phyloP scores from a whole-genome alignment of 2,113 vertebrate genomes.

The Porphyrio hochstetteri region DNA sequence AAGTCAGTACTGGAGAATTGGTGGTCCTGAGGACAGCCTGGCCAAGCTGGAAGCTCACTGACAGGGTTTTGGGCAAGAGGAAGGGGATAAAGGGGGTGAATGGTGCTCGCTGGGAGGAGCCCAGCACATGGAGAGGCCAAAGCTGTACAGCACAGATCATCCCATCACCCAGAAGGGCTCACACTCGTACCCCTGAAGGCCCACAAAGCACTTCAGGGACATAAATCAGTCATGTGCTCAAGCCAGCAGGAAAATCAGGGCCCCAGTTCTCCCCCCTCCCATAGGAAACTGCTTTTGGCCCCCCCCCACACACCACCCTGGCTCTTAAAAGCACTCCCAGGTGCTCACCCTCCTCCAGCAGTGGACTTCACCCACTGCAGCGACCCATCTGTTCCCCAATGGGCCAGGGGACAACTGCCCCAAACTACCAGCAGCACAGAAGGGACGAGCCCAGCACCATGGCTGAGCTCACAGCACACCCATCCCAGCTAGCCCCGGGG shows the following conservation, averaged over 20 bases:
- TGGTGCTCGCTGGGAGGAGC: not conserved
- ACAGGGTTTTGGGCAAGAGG: not conserved
- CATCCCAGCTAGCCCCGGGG: fast-evolving
- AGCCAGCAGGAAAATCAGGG: not conserved
- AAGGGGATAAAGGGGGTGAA: not conserved
- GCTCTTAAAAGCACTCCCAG: not conserved
- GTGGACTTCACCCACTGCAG: not conserved
- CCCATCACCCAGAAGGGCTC: not conserved
- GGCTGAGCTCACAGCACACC: not conserved
- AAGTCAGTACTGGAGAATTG: not conserved
- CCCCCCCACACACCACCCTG: fast-evolving
- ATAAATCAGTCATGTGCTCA: not conserved
- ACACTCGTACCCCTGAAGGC: not conserved
- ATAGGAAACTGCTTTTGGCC: not conserved
- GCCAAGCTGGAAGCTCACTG: not conserved
- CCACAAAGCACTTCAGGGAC: not conserved
- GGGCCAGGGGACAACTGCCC: fast-evolving
- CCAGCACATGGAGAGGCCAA: not conserved
- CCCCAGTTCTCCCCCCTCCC: not conserved
- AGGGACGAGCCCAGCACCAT: not conserved
- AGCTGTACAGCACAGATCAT: not conserved
- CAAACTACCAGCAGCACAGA: no score
- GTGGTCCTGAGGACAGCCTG: not conserved
- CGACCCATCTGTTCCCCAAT: not conserved
- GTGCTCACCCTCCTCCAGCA: fast-evolving